Evolutionary conservation across 2,888 invertebrate species (phyloP).

Genomic region (Heliconius aoede): DNA sequence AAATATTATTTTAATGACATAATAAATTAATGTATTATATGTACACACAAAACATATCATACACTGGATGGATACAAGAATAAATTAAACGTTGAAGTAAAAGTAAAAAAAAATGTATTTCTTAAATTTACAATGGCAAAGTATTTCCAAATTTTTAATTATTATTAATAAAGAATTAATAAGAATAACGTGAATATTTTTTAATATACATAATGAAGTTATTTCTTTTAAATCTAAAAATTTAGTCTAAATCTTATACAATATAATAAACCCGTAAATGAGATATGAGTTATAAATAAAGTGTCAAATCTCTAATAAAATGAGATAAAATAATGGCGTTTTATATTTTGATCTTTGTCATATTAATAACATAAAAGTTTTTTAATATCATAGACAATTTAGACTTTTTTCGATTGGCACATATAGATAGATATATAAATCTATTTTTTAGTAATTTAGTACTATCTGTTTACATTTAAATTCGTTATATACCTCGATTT

Average conservation of each 20-base stretch:
- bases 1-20: not conserved
- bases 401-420: conserved; percentile 16
- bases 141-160: too few relatives aligned
- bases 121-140: too few relatives aligned
- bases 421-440: not conserved
- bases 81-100: too few relatives aligned
- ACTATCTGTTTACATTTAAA: conserved; percentile 21
- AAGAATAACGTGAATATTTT: not conserved
- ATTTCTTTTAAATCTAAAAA: conserved; percentile 15
- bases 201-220: not conserved
- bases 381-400: conserved; percentile 3
- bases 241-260: not conserved
- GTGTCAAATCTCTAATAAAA: not conserved
- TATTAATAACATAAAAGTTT: too few relatives aligned
- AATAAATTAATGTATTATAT: not conserved
- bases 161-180: too few relatives aligned
- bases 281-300: conserved; percentile 9
- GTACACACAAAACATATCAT: not conserved
- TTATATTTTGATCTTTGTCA: not conserved
- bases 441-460: conserved; percentile 16
- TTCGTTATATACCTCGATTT: conserved; percentile 13
- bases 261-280: conserved; percentile 19
- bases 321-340: not conserved
- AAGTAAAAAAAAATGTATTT: too few relatives aligned
- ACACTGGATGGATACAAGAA: not conserved